These are phyloP conservation scores for Pseudochirops cupreus DNA, from an alignment of 2,797 vertebrate species.

Conservation along the genomic window DNA sequence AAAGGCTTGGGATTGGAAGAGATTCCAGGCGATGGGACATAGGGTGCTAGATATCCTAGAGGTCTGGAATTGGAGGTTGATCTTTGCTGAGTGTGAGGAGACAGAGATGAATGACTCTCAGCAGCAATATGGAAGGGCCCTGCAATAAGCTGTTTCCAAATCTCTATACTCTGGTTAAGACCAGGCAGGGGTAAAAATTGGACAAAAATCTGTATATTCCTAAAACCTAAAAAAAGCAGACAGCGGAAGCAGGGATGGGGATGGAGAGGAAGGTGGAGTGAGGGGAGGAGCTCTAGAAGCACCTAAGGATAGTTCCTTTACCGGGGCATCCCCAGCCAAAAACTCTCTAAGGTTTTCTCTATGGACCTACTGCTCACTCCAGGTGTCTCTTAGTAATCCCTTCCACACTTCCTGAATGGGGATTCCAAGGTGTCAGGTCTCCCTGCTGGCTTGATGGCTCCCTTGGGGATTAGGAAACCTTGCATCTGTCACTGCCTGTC, in stretches of 20 bases:
- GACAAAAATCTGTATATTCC: background rate
- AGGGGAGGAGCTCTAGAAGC: background rate
- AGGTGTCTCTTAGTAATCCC: slow-evolving; percentile 41
- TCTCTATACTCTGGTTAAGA: background rate
- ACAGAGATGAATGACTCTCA: background rate
- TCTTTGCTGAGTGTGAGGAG: background rate
- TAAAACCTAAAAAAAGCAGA: background rate
- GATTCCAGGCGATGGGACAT: background rate
- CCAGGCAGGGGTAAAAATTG: background rate
- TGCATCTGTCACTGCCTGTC: slow-evolving; percentile 36
- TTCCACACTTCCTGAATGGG: slow-evolving; percentile 10
- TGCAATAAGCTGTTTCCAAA: background rate
- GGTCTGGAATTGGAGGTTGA: background rate
- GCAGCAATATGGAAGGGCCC: background rate
- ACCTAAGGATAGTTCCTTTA: background rate
- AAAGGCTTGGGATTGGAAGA: background rate
- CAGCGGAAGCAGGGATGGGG: background rate
- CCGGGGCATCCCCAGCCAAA: background rate
- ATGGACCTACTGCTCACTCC: background rate
- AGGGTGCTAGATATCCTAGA: background rate
- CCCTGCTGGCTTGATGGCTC: background rate
- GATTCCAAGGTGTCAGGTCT: slow-evolving; percentile 23
- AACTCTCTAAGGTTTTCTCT: background rate
- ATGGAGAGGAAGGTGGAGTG: background rate
- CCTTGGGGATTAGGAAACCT: slow-evolving; percentile 26